Percentiles rank a stretch among this genome's conserved stretches.
Conservation (phyloP, 2,888 invertebrate species). For the Tenthredo notha region DNA sequence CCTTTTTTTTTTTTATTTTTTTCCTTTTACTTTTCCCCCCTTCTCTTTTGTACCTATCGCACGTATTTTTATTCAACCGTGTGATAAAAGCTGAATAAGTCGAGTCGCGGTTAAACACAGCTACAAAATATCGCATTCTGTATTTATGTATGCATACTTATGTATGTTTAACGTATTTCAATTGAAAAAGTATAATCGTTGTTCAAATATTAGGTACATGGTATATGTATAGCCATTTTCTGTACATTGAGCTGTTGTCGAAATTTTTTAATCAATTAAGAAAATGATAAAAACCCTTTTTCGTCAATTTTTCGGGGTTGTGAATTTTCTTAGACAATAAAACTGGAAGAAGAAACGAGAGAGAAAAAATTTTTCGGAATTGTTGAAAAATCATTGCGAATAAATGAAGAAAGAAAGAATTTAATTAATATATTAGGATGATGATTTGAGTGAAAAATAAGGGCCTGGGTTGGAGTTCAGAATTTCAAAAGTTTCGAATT, state of each 20-base stretch:
- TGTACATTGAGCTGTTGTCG: no score
- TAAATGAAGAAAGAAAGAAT: no score
- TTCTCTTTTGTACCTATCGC: not conserved
- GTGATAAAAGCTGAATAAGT: constrained; percentile 7
- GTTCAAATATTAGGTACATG: not conserved
- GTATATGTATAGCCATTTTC: no score
- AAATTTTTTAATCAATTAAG: not conserved
- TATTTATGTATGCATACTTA: not conserved
- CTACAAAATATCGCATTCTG: not conserved
- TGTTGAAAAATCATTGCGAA: no score
- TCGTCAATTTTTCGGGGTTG: not conserved
- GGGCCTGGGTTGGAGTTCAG: no score
- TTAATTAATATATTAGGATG: no score
- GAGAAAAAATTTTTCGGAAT: no score
- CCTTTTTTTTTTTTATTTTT: not conserved
- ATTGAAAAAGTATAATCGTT: not conserved
- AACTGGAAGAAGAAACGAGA: no score
- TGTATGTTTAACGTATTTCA: not conserved
- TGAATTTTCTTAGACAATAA: not conserved
- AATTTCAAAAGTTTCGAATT: no score
- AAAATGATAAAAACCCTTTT: not conserved
- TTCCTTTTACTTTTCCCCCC: not conserved
- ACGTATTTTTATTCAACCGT: constrained; percentile 32
- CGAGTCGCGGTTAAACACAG: not conserved
- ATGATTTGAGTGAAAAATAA: no score